These are phyloP conservation scores for Calliphora vomitoria DNA, from an alignment of 2,888 invertebrate species.

Conservation along the genomic window DNA sequence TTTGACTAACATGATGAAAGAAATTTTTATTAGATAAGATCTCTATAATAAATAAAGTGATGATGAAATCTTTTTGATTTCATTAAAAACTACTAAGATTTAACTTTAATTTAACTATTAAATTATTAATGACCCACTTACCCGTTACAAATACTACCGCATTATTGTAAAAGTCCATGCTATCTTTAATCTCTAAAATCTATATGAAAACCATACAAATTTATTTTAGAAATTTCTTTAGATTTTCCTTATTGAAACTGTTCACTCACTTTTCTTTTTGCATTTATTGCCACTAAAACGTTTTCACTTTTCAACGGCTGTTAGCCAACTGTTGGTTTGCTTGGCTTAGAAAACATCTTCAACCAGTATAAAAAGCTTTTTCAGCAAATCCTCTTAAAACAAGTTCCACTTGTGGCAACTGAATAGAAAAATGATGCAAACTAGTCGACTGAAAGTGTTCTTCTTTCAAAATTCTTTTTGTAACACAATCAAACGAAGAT, in stretches of 20 bases:
- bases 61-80: conserved; percentile 31
- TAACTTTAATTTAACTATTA: too few species aligned
- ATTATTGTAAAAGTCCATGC: conserved; percentile 79
- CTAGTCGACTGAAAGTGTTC: background rate
- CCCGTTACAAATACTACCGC: conserved; percentile 82
- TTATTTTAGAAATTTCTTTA: background rate
- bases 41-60: background rate
- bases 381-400: conserved; percentile 45
- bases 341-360: conserved; percentile 3
- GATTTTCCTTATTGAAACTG: background rate
- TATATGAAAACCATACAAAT: background rate
- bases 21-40: conserved; percentile 59
- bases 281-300: background rate
- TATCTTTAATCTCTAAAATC: background rate
- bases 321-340: conserved; percentile 55
- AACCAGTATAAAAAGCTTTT: conserved; percentile 61
- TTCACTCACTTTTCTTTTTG: conserved; percentile 16
- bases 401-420: conserved; percentile 41
- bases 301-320: conserved; percentile 74
- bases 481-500: too few species aligned
- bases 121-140: conserved; percentile 52
- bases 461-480: background rate
- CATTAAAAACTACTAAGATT: too few species aligned
- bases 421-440: background rate
- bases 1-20: conserved; percentile 23